Evolutionary conservation across 1,140 invertebrate genomes (phyloP), one percentile per base, ranked within the genome.

Genomic region (Drosophila suzukii): DNA sequence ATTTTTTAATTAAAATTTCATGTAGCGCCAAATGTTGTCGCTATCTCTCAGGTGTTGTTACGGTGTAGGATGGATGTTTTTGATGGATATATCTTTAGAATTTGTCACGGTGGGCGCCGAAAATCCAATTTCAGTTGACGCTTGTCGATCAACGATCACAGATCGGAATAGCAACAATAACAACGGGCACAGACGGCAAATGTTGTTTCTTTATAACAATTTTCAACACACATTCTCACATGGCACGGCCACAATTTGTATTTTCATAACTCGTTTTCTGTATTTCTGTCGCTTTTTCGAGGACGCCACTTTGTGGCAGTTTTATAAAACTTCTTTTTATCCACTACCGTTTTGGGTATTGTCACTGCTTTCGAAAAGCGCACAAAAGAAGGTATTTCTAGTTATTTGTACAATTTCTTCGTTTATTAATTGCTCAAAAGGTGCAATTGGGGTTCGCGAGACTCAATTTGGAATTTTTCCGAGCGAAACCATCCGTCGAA

Each of bases 1-100:
- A 88, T 89, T 89, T 84, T 88, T 88, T 88, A 88, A 88, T 88
- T 88, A 88, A 88, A 83, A 89, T 88, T 89, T 88, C 79, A 67
- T 88, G 84, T 89, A 63, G 79, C 72, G 67, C 75, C 38, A 83
- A 84, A 77, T 84, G 78, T 63, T 81, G 81, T 84, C 67, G 67
- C 56, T 77, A 70, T 77, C 51, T 77, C 39, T 67, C 36, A 27
- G 39, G 46, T 20, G 36, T 38, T 54, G 4, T 30, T 38, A n/a
- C 20, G 27, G 34, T 74, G 72, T 57, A 41, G 70, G 50, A 49
- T 55, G 70, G 10, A n/a, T 63, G 51, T 75, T 74, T 65, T 24
- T n/a, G 7, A 3, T 30, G n/a, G 27, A 34, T 36, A 30, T 68
- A 15, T 38, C 6, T 24, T 38, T 53, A 34, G 63, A 65, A 65